Evolutionary conservation across 2,797 vertebrate species (phyloP), one percentile per base, ranked within the genome.

Genomic region (Enteromius treurensis): DNA sequence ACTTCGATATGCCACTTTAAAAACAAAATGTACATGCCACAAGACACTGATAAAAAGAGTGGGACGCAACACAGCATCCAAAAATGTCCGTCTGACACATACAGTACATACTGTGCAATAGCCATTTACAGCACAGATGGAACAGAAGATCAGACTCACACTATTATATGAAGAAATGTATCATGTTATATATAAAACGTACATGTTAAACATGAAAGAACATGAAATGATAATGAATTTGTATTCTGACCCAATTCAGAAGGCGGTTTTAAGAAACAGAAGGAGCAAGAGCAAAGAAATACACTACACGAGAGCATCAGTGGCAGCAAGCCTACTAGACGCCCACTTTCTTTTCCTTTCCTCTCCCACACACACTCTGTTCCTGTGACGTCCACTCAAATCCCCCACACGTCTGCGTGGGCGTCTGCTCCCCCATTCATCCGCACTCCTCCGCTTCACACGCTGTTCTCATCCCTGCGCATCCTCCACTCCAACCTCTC

Each of bases 311-410:
- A 67, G 90, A 92, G 88, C 88, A 80, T 76, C 82, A 87, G 87
- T 93, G 91, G 92, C 93, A 90, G 58, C 80, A 87, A 90, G 91
- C 94, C 93, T 90, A 93, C 93, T 90, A 87, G 88, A 86, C 91
- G 90, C 93, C 92, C 90, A 92, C 94, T 89, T 88, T 91, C 89
- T 90, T 90, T 87, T 88, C 45, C 89, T 90, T 87, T 84, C 87
- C 45, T 71, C 87, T 87, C 94, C 93, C 93, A 94, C 94, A 86
- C 92, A 92, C 93, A 93, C 92, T 91, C 94, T 94, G 94, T 92
- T 92, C 88, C 91, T 81, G 89, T 95, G 94, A 94, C 92, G 93
- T 94, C 91, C 91, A 89, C 91, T 91, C 89, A 84, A 86, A 85
- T 85, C 84, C 86, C 87, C 84, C 84, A 65, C 85, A 82, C 70